Evolutionary conservation across 2,888 invertebrate species (phyloP).

Genomic region (Netelia fuscicornis): DNA sequence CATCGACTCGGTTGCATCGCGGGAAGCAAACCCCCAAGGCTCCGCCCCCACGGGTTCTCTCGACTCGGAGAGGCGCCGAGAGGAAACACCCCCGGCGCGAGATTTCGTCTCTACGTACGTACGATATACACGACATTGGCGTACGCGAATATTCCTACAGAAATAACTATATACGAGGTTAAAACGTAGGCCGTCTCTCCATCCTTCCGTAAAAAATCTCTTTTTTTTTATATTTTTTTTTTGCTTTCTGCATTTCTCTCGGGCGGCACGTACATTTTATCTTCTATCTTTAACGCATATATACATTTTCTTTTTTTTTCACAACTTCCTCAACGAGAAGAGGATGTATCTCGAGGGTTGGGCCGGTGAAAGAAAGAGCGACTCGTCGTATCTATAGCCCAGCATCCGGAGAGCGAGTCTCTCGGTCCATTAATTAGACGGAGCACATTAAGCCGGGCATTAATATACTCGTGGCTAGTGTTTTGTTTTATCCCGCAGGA

Average conservation of each 20-base stretch:
- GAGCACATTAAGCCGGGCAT: slow-evolving; percentile 84
- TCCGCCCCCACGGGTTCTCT: slow-evolving; percentile 82
- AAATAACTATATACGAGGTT: slow-evolving; percentile 12
- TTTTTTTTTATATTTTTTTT: slow-evolving; percentile 38
- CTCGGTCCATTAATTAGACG: slow-evolving; percentile 84
- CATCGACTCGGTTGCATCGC: slow-evolving; percentile 66
- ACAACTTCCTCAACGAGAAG: slow-evolving; percentile 29
- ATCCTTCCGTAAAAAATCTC: slow-evolving; percentile 27
- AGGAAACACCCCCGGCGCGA: slow-evolving; percentile 77
- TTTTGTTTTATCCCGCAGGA: slow-evolving; percentile 85
- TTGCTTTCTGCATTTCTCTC: slow-evolving; percentile 17
- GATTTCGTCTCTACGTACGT: slow-evolving; percentile 71
- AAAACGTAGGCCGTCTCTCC: not conserved
- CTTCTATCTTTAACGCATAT: slow-evolving; percentile 16
- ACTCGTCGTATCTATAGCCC: slow-evolving; percentile 51
- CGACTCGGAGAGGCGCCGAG: slow-evolving; percentile 76
- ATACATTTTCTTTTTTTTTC: slow-evolving; percentile 45
- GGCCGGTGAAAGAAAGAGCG: slow-evolving; percentile 27
- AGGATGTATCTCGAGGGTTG: slow-evolving; percentile 44
- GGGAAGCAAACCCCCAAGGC: slow-evolving; percentile 76
- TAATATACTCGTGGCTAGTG: slow-evolving; percentile 84
- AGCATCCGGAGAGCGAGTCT: slow-evolving; percentile 74
- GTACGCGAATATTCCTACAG: slow-evolving; percentile 27
- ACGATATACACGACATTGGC: not conserved
- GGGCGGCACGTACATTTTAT: slow-evolving; percentile 22